A percentile compares a stretch with the other conserved stretches of the same genome.
These are phyloP conservation scores for Pelochelys cantorii DNA, from an alignment of 2,797 vertebrate genomes.

Conservation along the genomic window DNA sequence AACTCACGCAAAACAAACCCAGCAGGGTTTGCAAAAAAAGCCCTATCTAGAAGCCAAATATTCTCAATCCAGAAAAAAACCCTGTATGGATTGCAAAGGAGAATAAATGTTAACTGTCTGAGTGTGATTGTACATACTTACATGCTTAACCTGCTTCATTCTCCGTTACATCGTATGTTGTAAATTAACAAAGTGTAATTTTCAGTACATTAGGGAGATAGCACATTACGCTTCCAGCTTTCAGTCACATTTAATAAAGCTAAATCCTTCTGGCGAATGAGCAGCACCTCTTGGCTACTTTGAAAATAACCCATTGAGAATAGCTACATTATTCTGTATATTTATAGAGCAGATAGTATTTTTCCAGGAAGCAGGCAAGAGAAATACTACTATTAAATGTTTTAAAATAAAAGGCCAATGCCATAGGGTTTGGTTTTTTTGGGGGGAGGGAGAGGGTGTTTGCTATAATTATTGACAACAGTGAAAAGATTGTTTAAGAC, in stretches of 20 bases:
- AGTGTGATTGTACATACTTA: conserved; percentile 32
- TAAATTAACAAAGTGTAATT: conserved; percentile 68
- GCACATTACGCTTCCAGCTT: conserved; percentile 41
- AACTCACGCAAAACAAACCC: not conserved
- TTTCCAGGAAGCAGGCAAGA: conserved; percentile 38
- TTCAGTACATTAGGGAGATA: conserved; percentile 55
- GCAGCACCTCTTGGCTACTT: conserved; percentile 56
- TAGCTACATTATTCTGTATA: conserved; percentile 50
- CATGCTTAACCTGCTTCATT: conserved; percentile 9
- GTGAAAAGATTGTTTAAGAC: conserved; percentile 71
- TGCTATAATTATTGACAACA: conserved; percentile 63
- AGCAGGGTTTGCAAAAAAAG: not conserved
- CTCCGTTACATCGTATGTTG: conserved; percentile 3
- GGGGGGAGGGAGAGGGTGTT: not conserved
- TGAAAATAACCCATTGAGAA: conserved; percentile 64
- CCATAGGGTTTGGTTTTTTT: not conserved
- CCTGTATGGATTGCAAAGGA: not conserved
- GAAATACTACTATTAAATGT: not conserved
- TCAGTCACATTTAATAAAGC: conserved; percentile 73
- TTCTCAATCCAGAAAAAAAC: not conserved
- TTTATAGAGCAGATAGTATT: conserved; percentile 48
- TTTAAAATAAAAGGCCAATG: not conserved
- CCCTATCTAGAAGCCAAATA: not conserved
- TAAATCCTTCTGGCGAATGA: conserved; percentile 58
- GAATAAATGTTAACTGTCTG: conserved; percentile 13